Evolutionary conservation across 2,888 invertebrate species (phyloP).

Genomic region (Lathronympha strigana): DNA sequence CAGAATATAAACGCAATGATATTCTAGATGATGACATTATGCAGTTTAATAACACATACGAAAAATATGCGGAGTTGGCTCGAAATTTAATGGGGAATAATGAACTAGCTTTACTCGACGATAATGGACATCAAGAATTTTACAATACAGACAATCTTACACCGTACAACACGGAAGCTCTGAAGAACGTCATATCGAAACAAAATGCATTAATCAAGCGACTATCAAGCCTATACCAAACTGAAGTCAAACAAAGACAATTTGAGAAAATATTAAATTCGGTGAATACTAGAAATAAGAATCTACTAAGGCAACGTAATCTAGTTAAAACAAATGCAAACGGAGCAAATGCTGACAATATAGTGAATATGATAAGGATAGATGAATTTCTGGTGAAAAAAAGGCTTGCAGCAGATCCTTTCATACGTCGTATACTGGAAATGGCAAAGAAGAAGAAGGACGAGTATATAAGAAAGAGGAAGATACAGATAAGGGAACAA

Average conservation of each 20-base stretch:
- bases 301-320: background rate
- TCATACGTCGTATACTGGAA: background rate
- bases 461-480: constrained; percentile 48
- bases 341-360: background rate
- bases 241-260: background rate
- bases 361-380: background rate
- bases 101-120: too few relatives aligned
- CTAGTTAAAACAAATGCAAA: background rate
- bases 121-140: too few relatives aligned
- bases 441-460: constrained; percentile 56
- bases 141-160: too few relatives aligned
- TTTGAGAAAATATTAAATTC: constrained; percentile 1
- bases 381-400: background rate
- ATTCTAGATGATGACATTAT: background rate
- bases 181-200: background rate
- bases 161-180: too few relatives aligned
- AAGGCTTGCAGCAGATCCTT: constrained; percentile 12
- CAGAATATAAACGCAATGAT: too few relatives aligned
- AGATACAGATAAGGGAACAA: background rate
- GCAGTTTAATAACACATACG: too few relatives aligned
- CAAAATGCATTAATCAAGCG: constrained; percentile 8
- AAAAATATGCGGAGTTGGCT: too few relatives aligned
- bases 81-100: too few relatives aligned
- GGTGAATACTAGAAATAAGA: background rate
- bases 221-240: constrained; percentile 2